phyloP scores from a whole-genome alignment of 2,888 invertebrate genomes.

The Plagodis pulveraria region DNA sequence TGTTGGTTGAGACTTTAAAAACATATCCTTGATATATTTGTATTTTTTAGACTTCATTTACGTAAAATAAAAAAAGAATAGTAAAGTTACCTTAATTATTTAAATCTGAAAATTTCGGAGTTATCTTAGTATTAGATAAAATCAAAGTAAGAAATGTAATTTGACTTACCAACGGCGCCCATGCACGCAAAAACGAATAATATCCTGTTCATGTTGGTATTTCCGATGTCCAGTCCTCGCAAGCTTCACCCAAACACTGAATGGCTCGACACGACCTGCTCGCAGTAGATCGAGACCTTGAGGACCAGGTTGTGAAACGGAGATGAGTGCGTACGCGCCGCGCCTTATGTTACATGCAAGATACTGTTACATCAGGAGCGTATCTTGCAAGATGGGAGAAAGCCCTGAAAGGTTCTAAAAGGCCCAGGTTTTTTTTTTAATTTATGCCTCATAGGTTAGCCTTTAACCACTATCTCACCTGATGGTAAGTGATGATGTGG shows the following conservation, averaged over 20 bases:
- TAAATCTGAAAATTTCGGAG: no score
- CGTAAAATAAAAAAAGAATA: no score
- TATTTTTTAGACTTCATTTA: no score
- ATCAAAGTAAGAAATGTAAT: neutral
- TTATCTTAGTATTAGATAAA: neutral
- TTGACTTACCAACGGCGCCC: slow-evolving; percentile 67
- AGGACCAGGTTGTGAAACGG: slow-evolving; percentile 64
- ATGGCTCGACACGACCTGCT: slow-evolving; percentile 44
- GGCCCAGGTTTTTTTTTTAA: no score
- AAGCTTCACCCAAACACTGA: slow-evolving; percentile 64
- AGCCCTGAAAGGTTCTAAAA: slow-evolving; percentile 10
- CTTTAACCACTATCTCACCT: no score
- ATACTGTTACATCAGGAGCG: slow-evolving; percentile 15
- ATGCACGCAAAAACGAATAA: slow-evolving; percentile 67
- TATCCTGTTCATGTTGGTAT: slow-evolving; percentile 62
- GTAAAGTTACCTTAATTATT: no score
- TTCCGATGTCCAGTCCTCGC: slow-evolving; percentile 50
- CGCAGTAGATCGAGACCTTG: slow-evolving; percentile 63
- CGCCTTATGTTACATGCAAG: slow-evolving; percentile 55
- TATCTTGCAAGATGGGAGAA: slow-evolving; percentile 7
- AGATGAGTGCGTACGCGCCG: slow-evolving; percentile 35
- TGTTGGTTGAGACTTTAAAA: no score
- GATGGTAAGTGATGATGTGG: no score
- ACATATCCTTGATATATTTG: no score
- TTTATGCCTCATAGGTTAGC: no score